Percentiles rank a stretch among this genome's conserved stretches.
Evolutionary conservation across 2,113 vertebrate genomes (phyloP).

Genomic region (Enhydra lutris): DNA sequence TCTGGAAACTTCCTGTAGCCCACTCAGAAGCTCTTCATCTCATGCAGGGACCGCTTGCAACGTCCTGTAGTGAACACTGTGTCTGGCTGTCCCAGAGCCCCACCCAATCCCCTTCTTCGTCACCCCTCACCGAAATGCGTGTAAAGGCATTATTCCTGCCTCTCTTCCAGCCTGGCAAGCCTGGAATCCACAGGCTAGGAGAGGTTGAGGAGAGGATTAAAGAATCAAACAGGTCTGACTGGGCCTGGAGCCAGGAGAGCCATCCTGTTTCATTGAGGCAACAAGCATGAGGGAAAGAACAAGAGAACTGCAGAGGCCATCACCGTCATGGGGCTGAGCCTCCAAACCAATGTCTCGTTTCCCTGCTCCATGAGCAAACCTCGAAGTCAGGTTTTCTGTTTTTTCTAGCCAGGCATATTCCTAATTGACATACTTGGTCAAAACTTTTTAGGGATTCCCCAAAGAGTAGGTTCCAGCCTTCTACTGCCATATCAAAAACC

Average conservation of each 20-base stretch:
- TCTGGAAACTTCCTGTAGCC: neutral
- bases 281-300: neutral
- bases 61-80: neutral
- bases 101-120: too few relatives aligned
- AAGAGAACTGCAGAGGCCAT: neutral
- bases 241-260: neutral
- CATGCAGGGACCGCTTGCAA: neutral
- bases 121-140: accelerated
- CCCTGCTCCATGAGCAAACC: neutral
- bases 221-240: neutral
- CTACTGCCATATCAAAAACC: neutral
- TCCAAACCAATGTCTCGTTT: neutral
- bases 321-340: neutral
- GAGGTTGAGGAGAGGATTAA: neutral
- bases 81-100: neutral
- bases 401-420: neutral
- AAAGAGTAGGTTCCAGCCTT: neutral
- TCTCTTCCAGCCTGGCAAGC: neutral
- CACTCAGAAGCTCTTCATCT: neutral
- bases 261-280: neutral
- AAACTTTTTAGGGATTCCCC: neutral
- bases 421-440: neutral
- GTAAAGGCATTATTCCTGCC: neutral
- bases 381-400: neutral
- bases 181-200: neutral